These are phyloP conservation scores for Fissipunctia ypsillon DNA, from an alignment of 2,888 invertebrate species.

Conservation along the genomic window DNA sequence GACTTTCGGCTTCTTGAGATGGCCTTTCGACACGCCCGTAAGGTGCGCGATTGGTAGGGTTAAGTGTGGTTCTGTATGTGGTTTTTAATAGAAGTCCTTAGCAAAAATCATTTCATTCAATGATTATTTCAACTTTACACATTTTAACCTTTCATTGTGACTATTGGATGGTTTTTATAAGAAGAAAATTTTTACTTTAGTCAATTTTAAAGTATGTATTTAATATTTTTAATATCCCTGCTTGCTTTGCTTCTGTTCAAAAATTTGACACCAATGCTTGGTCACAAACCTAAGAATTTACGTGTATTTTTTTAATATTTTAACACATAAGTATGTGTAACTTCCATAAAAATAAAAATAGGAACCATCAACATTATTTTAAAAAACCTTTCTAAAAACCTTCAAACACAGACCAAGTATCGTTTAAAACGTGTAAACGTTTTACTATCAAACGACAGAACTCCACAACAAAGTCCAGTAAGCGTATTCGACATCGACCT, in stretches of 20 bases:
- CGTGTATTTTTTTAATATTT: too few species aligned
- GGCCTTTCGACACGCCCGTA: constrained; percentile 85
- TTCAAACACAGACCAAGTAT: constrained; percentile 17
- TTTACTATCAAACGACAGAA: constrained; percentile 53
- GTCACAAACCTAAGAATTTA: background rate
- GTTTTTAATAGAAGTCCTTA: background rate
- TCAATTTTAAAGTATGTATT: background rate
- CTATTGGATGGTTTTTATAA: background rate
- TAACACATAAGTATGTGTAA: too few species aligned
- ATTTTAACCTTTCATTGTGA: background rate
- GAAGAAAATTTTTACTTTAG: background rate
- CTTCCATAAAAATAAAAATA: background rate
- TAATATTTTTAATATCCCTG: background rate
- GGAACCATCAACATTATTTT: background rate
- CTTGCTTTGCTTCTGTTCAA: background rate
- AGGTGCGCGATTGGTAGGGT: constrained; percentile 62
- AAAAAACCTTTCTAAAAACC: background rate
- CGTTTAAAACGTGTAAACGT: constrained; percentile 36
- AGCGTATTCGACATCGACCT: constrained; percentile 82
- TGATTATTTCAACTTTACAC: background rate
- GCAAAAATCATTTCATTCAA: background rate
- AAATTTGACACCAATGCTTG: background rate
- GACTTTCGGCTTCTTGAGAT: constrained; percentile 88
- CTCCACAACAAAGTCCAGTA: constrained; percentile 74
- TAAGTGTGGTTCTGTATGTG: constrained; percentile 77